phyloP scores from a whole-genome alignment of 2,113 vertebrate species.

The Gymnocephalus cernua region DNA sequence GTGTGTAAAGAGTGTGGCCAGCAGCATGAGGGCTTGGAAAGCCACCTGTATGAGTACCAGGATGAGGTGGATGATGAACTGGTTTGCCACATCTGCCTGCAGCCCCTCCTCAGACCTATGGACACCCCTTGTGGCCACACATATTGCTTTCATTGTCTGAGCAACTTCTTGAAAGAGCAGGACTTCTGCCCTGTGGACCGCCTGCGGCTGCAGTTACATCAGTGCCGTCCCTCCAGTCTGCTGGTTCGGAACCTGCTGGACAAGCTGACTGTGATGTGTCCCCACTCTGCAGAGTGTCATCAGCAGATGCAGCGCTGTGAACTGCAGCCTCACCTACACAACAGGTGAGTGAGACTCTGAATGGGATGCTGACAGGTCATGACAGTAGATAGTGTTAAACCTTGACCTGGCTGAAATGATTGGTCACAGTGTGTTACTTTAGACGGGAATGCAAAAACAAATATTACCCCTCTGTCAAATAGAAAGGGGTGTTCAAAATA shows the following conservation, averaged over 20 bases:
- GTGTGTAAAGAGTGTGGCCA: conserved; percentile 92
- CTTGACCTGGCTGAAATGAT: background rate
- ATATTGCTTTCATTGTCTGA: conserved; percentile 91
- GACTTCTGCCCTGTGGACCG: conserved; percentile 93
- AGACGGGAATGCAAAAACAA: background rate
- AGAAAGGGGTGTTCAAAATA: too few species aligned
- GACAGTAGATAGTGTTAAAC: background rate
- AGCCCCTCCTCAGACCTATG: conserved; percentile 92
- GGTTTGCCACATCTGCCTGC: conserved; percentile 93
- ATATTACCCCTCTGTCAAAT: background rate
- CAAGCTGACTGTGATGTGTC: conserved; percentile 89
- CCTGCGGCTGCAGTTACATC: conserved; percentile 88
- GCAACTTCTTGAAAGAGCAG: conserved; percentile 92
- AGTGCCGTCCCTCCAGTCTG: conserved; percentile 91
- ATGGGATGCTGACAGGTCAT: background rate
- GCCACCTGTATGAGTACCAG: conserved; percentile 93
- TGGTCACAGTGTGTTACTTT: background rate
- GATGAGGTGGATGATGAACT: conserved; percentile 94
- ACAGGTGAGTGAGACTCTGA: conserved; percentile 88
- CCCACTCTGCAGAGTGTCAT: conserved; percentile 87
- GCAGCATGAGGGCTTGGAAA: conserved; percentile 86
- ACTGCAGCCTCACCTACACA: conserved; percentile 92
- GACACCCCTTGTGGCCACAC: conserved; percentile 95
- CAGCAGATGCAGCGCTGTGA: conserved; percentile 92
- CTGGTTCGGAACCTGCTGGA: conserved; percentile 93